phyloP scores from a whole-genome alignment of 2,113 vertebrate genomes.

The Xenopus tropicalis region UCB_Xtro_10.0 CM004446.2:60361501-60362000 shows the following conservation, averaged over 20 bases:
- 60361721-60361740: slow-evolving; percentile 62
- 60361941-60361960: slow-evolving; percentile 14
- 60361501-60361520: no score
- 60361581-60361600: background rate
- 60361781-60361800: slow-evolving; percentile 69
- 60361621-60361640: slow-evolving; percentile 44
- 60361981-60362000: slow-evolving; percentile 21
- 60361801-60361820: slow-evolving; percentile 67
- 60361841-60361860: slow-evolving; percentile 66
- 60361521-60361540: background rate
- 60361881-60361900: slow-evolving; percentile 51
- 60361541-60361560: background rate
- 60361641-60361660: slow-evolving; percentile 50
- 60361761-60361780: slow-evolving; percentile 62
- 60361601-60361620: slow-evolving; percentile 15
- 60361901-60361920: slow-evolving; percentile 46
- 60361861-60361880: slow-evolving; percentile 64
- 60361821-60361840: slow-evolving; percentile 72
- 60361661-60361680: slow-evolving; percentile 70
- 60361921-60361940: slow-evolving; percentile 19
- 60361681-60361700: slow-evolving; percentile 74
- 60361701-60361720: slow-evolving; percentile 71
- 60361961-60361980: slow-evolving; percentile 30
- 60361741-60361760: slow-evolving; percentile 64
- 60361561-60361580: background rate